phyloP scores from a whole-genome alignment of 2,888 invertebrate genomes.

The Branchellion lobata region DNA sequence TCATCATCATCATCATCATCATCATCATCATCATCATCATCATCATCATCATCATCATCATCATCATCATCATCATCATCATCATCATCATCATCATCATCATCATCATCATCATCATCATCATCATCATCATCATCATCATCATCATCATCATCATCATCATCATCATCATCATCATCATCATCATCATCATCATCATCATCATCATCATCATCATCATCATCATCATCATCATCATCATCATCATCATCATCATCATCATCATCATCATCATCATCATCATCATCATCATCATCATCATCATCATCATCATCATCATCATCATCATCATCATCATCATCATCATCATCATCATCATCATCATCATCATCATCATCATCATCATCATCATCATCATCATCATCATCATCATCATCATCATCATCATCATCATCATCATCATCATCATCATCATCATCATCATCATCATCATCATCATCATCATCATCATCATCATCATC shows the following conservation, averaged over 20 bases:
- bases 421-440: too few species aligned
- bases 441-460: too few species aligned
- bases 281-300: constrained; percentile 25
- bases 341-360: neutral
- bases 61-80: neutral
- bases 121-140: neutral
- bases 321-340: constrained; percentile 17
- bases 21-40: neutral
- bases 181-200: neutral
- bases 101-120: neutral
- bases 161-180: constrained; percentile 6
- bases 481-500: constrained; percentile 6
- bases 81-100: neutral
- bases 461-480: constrained; percentile 21
- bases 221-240: constrained; percentile 8
- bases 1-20: neutral
- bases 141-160: neutral
- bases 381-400: constrained; percentile 8
- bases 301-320: constrained; percentile 15
- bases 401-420: constrained; percentile 13
- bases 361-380: constrained; percentile 24
- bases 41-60: neutral
- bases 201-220: neutral
- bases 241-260: neutral
- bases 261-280: neutral